Percentiles rank a stretch among this genome's conserved stretches.
phyloP scores from a whole-genome alignment of 2,888 invertebrate species.

The Cephalotes varians region DNA sequence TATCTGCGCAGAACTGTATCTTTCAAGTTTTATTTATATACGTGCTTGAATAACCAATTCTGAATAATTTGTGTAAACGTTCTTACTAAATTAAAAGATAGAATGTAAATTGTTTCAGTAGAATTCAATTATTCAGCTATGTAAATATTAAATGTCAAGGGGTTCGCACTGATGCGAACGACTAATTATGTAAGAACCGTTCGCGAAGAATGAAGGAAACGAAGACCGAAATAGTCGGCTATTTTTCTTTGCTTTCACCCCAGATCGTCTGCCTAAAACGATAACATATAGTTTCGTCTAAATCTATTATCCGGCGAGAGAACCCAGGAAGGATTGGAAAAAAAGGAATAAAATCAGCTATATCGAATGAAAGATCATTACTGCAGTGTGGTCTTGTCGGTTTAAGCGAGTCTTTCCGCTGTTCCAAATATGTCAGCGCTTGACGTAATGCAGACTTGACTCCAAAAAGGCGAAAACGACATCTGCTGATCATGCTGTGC shows the following conservation, averaged over 20 bases:
- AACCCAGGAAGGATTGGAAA: background rate
- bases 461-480: slow-evolving; percentile 51
- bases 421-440: slow-evolving; percentile 74
- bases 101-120: background rate
- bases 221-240: background rate
- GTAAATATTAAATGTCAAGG: background rate
- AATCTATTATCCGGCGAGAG: background rate
- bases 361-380: slow-evolving; percentile 58
- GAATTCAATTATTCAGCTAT: slow-evolving; percentile 12
- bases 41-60: background rate
- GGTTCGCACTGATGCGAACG: background rate
- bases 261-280: background rate
- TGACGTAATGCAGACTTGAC: slow-evolving; percentile 41
- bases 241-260: background rate
- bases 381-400: slow-evolving; percentile 56
- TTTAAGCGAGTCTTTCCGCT: slow-evolving; percentile 67
- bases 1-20: background rate
- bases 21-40: background rate
- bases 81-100: background rate
- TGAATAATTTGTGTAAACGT: background rate
- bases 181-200: background rate
- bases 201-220: background rate
- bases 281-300: background rate
- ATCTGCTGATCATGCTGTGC: slow-evolving; percentile 17
- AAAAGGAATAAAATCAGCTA: slow-evolving; percentile 20